phyloP scores from a whole-genome alignment of 2,888 invertebrate genomes.

The Caenorhabditis sp. region DNA sequence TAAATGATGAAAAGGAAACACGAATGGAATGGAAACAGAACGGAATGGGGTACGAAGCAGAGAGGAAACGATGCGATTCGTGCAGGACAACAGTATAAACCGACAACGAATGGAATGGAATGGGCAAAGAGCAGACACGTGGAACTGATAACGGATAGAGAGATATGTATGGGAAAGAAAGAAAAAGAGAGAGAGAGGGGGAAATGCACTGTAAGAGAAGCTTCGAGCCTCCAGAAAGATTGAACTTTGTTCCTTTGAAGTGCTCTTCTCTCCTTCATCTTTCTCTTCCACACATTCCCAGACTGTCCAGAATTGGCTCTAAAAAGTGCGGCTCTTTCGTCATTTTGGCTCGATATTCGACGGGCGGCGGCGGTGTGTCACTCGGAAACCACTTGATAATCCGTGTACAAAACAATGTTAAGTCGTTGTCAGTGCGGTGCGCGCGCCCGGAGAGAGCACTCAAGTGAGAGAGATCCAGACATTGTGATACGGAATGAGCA shows the following conservation, averaged over 20 bases:
- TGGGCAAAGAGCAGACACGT: slow-evolving; percentile 1
- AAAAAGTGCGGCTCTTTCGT: slow-evolving; percentile 47
- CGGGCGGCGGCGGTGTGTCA: slow-evolving; percentile 33
- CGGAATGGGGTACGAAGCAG: background rate
- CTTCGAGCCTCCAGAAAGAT: background rate
- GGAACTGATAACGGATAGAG: background rate
- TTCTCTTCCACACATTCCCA: slow-evolving; percentile 20
- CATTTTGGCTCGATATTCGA: slow-evolving; percentile 34
- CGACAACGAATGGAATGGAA: slow-evolving; percentile 16
- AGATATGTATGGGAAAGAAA: background rate
- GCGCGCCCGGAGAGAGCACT: slow-evolving; percentile 50
- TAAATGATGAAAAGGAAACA: slow-evolving; percentile 20
- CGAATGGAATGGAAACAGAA: background rate
- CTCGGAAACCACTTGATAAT: slow-evolving; percentile 68
- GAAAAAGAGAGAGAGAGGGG: too few species aligned
- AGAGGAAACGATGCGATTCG: slow-evolving; percentile 4
- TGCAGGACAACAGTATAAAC: slow-evolving; percentile 27
- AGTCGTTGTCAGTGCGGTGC: slow-evolving; percentile 59
- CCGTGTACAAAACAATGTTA: slow-evolving; percentile 70
- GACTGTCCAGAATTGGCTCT: slow-evolving; percentile 37
- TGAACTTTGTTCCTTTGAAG: slow-evolving; percentile 33
- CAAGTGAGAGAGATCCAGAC: slow-evolving; percentile 35
- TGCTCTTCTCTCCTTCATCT: slow-evolving; percentile 5
- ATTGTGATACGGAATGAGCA: slow-evolving; percentile 9
- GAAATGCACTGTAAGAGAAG: too few species aligned